Percentiles rank a stretch among this genome's conserved stretches.
Conservation (phyloP, 2,113 vertebrate genomes). For the Jacana jacana region DNA sequence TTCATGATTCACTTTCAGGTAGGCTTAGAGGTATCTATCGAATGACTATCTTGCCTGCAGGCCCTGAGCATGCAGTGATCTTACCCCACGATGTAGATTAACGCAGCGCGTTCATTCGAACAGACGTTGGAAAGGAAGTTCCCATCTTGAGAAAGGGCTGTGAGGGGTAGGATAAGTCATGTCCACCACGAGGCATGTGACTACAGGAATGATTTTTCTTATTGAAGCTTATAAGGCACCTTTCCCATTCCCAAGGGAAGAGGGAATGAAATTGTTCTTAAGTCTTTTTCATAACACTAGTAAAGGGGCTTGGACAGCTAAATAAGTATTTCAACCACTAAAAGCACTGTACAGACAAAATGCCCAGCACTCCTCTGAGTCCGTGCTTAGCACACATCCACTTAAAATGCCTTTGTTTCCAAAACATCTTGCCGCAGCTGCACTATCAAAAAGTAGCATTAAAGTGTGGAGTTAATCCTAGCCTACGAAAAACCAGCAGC, state of each 20-base stretch:
- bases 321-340: neutral
- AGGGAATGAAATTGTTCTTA: neutral
- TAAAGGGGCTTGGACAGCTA: neutral
- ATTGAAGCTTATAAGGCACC: neutral
- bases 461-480: neutral
- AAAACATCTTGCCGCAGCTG: neutral
- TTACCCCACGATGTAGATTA: neutral
- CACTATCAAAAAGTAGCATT: neutral
- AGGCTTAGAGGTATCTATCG: neutral
- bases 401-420: neutral
- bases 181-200: neutral
- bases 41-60: neutral
- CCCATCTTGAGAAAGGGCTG: neutral
- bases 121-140: neutral
- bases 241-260: neutral
- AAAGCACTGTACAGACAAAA: neutral
- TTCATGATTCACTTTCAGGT: neutral
- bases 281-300: neutral
- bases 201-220: neutral
- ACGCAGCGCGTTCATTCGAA: neutral
- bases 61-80: no score
- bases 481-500: neutral
- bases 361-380: neutral
- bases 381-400: rapidly evolving
- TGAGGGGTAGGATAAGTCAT: neutral